phyloP scores from a whole-genome alignment of 2,888 invertebrate species.

The Phanerotoma sp. region DNA sequence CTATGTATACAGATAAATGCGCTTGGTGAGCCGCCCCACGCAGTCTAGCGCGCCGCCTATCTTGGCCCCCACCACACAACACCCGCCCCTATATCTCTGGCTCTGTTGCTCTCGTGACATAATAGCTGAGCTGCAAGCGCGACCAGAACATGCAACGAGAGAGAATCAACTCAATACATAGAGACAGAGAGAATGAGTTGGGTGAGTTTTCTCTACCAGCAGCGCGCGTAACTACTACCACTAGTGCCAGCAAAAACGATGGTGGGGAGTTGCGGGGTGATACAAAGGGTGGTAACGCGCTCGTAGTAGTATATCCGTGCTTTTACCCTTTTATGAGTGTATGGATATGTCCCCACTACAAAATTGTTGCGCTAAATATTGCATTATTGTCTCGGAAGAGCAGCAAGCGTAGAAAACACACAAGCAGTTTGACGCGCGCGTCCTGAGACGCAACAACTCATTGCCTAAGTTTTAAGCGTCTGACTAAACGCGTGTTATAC shows the following conservation, averaged over 20 bases:
- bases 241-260: not conserved
- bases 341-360: conserved; percentile 31
- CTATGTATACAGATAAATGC: conserved; percentile 17
- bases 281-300: not conserved
- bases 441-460: no score
- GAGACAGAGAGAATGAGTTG: no score
- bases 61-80: conserved; percentile 27
- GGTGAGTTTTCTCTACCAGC: no score
- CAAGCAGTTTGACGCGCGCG: conserved; percentile 28
- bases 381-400: conserved; percentile 56
- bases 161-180: no score
- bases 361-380: conserved; percentile 55
- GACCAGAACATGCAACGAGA: conserved; percentile 26
- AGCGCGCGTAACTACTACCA: no score
- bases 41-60: conserved; percentile 23
- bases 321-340: conserved; percentile 12
- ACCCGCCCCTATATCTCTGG: conserved; percentile 36
- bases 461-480: no score
- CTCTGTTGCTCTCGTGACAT: conserved; percentile 36
- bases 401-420: conserved; percentile 54
- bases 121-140: conserved; percentile 12
- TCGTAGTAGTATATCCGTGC: not conserved
- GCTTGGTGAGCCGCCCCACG: conserved; percentile 20
- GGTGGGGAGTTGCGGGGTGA: not conserved
- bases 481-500: no score